Evolutionary conservation across 2,888 invertebrate genomes (phyloP), one percentile per base, ranked within the genome.

Genomic region (Coleophora flavipennella): DNA sequence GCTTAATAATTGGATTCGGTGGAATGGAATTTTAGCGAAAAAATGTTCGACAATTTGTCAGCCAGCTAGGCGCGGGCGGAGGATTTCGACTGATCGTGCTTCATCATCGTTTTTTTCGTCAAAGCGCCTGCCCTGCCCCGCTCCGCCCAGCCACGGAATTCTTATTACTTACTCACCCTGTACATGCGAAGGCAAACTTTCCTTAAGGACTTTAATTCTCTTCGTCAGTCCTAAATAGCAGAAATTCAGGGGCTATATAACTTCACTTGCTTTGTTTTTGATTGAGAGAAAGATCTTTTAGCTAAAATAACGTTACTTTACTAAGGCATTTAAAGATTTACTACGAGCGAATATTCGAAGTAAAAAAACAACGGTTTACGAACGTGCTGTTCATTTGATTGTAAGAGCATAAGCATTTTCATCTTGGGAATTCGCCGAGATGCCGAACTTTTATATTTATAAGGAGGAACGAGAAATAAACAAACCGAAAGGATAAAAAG

Each of bases 371-470:
- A 20, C 3, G 20, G 3, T 20, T 20, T 20, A 6, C 20, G 6
- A 20, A 6, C 20, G 3, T 6, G 6, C 3, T 20, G 20, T 20
- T 4, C 20, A 20, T 20, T 20, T 20, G 20, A 20, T 20, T 6
- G 20, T 20, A 20, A 20, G 3, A 20, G 20, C 6, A 20, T 20
- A 20, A 4, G 20, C 3, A 20, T 67, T 73, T 79, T 77, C 71
- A 78, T 75, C 81, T 76, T 66, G 79, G 78, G 79, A 80, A 79
- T 83, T 77, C 75, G 71, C 65, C 60, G 62, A 70, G 69, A 70
- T 74, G 68, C 73, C 75, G 67, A 78, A 77, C 74, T 76, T 74
- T 71, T 78, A 74, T 78, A 79, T 78, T 78, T 79, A 79, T 80
- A 78, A 69, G 73, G 68, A 61, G 69, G 64, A 73, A 68, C 62